Base-by-base conservation (phyloP, 2,113 vertebrate genomes). In the Mesoclemmys tuberculata region DNA sequence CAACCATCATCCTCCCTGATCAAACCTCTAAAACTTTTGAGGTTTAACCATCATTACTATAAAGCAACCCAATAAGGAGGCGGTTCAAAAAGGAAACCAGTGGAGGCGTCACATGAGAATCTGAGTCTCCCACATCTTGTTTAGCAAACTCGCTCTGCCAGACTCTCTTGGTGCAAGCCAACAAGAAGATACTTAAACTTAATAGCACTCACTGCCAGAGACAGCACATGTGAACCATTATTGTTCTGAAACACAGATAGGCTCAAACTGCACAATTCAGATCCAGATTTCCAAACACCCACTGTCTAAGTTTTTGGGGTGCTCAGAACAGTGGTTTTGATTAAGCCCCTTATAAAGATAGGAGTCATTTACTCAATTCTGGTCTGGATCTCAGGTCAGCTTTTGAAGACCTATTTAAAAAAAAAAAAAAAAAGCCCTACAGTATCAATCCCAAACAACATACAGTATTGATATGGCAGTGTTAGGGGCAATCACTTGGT, bases 301-400 rank as follows among this genome's bases (percentile, higher is more conserved):
- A 2, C 74, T 10, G 13, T 16, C 24, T 46, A 46, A 22, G 10
- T 16, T 82, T 88, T 75, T 77, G 46, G 13, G 56, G 58, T 78
- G 95, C 90, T 81, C 80, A 74, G 46, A 68, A 82, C 89, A 91
- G 83, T 83, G 22, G 54, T 87, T 93, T 96, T 82, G 46, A 9
- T 84, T 31, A 11, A 92, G 46, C 49, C 31, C 12, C 48, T 55
- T 90, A 77, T 86, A 61, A 0, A 48, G 74, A 52, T 1, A 0
- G 75, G 41, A 54, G 90, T 49, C 22, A 38, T 51, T 24, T 44
- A 49, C 64, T 54, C 19, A 74, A 78, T 85, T 38, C 49, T 82
- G 87, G 38, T 21, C 87, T 64, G 16, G 49, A 80, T 86, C 74
- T 48, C 54, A 46, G 14, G 12, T n/a, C 68, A 48, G 80, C 56